These are phyloP conservation scores for Fregata magnificens DNA, from an alignment of 2,113 vertebrate species.

Conservation along the genomic window DNA sequence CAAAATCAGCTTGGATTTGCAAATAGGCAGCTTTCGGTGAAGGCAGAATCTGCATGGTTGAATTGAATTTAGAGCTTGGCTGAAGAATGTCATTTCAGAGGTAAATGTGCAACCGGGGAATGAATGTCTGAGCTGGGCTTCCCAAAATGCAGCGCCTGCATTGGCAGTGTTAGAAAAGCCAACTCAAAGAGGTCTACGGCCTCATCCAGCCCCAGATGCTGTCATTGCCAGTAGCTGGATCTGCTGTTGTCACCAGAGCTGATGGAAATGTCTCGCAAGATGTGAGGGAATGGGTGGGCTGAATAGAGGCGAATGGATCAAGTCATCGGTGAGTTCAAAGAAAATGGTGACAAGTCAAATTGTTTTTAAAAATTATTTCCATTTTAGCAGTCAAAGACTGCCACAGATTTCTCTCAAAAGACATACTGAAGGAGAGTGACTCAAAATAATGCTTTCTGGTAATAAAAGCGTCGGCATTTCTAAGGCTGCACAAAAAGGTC, in stretches of 20 bases:
- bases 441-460: background rate
- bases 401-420: background rate
- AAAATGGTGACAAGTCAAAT: background rate
- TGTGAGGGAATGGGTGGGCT: background rate
- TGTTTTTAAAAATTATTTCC: background rate
- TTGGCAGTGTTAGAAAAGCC: background rate
- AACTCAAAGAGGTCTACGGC: background rate
- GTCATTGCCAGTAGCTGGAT: background rate
- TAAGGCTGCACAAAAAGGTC: background rate
- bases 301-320: background rate
- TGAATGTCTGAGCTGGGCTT: background rate
- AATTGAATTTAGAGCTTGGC: background rate
- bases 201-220: background rate
- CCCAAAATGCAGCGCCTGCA: background rate
- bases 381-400: background rate
- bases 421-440: background rate
- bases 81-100: background rate
- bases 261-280: background rate
- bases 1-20: background rate
- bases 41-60: background rate
- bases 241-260: background rate
- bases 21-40: background rate
- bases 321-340: background rate
- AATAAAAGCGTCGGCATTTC: background rate
- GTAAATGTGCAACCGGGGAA: background rate